A percentile compares a stretch with the other conserved stretches of the same genome.
phyloP scores from a whole-genome alignment of 2,888 invertebrate species.

The Hirtodrosophila cameraria region DNA sequence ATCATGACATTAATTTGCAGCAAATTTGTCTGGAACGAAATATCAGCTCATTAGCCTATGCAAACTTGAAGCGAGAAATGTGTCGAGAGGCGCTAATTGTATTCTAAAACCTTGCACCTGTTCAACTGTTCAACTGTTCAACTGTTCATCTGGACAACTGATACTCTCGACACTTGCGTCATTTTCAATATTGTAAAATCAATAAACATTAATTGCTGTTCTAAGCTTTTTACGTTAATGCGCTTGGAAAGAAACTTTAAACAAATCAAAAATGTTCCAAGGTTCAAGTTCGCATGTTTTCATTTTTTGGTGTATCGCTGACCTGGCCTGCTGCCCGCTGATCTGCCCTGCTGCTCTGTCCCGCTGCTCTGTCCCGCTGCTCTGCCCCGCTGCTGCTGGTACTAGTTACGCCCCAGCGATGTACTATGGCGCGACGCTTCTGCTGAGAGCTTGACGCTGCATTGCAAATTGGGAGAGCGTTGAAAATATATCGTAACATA shows the following conservation, averaged over 20 bases:
- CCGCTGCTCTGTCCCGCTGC: too few relatives aligned
- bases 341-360: too few relatives aligned
- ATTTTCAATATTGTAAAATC: slow-evolving; percentile 30
- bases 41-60: slow-evolving; percentile 13
- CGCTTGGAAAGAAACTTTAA: too few relatives aligned
- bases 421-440: slow-evolving; percentile 1
- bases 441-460: slow-evolving; percentile 24
- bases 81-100: slow-evolving; percentile 31
- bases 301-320: too few relatives aligned
- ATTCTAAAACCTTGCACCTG: slow-evolving; percentile 27
- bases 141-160: not conserved
- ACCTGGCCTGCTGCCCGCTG: too few relatives aligned
- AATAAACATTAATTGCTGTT: slow-evolving; percentile 19
- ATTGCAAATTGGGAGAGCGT: slow-evolving; percentile 48
- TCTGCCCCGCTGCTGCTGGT: not conserved
- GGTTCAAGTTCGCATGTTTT: slow-evolving; percentile 46
- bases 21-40: not conserved
- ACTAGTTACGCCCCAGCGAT: slow-evolving; percentile 3
- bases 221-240: slow-evolving; percentile 1
- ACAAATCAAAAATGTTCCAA: slow-evolving; percentile 25
- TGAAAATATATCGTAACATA: slow-evolving; percentile 60
- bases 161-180: slow-evolving; percentile 33
- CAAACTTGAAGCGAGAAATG: slow-evolving; percentile 2
- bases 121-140: too few relatives aligned
- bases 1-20: not conserved